phyloP scores from a whole-genome alignment of 2,888 invertebrate species.

The Cataglyphis cursor region DNA sequence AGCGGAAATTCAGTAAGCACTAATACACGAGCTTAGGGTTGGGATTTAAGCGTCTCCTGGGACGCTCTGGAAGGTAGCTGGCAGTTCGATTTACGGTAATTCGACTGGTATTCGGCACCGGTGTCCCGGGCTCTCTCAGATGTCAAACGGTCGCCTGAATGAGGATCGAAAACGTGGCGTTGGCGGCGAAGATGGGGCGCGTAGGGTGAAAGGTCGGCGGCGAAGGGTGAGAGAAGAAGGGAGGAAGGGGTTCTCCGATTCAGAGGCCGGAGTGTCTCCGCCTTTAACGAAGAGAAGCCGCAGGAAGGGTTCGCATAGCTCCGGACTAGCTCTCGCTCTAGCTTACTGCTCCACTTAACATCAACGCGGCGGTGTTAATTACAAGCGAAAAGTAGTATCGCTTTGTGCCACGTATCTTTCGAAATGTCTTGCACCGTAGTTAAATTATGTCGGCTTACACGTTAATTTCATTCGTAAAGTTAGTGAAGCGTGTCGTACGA shows the following conservation, averaged over 20 bases:
- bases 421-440: not conserved
- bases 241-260: conserved; percentile 66
- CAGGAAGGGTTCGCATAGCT: conserved; percentile 68
- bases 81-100: conserved; percentile 79
- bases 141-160: conserved; percentile 76
- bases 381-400: conserved; percentile 55
- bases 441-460: not conserved
- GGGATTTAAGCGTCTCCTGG: conserved; percentile 63
- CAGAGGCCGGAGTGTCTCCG: conserved; percentile 57
- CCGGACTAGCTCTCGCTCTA: conserved; percentile 60
- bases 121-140: conserved; percentile 72
- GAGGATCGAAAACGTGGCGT: conserved; percentile 58
- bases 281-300: conserved; percentile 66
- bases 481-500: not conserved
- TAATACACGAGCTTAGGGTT: conserved; percentile 67
- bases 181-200: conserved; percentile 19
- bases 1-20: conserved; percentile 67
- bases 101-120: conserved; percentile 73
- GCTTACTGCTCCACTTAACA: conserved; percentile 64
- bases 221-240: conserved; percentile 10
- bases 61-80: conserved; percentile 65
- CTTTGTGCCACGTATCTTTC: conserved; percentile 46
- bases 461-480: conserved; percentile 15
- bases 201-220: conserved; percentile 19
- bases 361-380: conserved; percentile 69